Conservation (phyloP, 2,113 vertebrate genomes). For the Myotis yumanensis region DNA sequence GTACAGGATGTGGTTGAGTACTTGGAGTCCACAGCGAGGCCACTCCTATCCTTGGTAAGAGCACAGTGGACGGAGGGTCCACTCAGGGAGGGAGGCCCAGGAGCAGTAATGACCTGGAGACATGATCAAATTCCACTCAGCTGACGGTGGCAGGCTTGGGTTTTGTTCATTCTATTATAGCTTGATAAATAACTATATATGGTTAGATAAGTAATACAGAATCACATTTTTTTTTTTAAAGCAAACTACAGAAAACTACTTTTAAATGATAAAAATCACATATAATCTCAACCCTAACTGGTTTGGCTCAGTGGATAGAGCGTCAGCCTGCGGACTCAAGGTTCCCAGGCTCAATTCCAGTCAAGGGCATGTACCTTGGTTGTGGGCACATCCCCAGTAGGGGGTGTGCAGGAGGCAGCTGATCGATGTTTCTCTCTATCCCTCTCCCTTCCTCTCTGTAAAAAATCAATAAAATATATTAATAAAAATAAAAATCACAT, state of each 20-base stretch:
- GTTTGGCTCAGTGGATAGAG: too few relatives aligned
- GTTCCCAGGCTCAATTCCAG: too few relatives aligned
- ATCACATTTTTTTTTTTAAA: background rate
- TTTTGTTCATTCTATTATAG: background rate
- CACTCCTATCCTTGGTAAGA: constrained; percentile 86
- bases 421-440: too few relatives aligned
- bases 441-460: too few relatives aligned
- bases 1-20: constrained; percentile 95
- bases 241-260: background rate
- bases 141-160: background rate
- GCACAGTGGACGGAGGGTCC: background rate
- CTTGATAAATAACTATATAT: background rate
- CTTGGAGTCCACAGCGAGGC: constrained; percentile 90
- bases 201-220: background rate
- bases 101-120: background rate
- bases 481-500: background rate
- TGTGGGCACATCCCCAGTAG: too few relatives aligned
- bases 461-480: too few relatives aligned
- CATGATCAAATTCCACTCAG: background rate
- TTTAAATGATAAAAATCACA: background rate
- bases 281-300: background rate
- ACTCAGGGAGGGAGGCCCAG: background rate
- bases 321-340: too few relatives aligned
- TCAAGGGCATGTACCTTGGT: too few relatives aligned
- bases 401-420: too few relatives aligned